Base-by-base conservation (phyloP, 2,797 vertebrate genomes). In the Micromesistius poutassou region DNA sequence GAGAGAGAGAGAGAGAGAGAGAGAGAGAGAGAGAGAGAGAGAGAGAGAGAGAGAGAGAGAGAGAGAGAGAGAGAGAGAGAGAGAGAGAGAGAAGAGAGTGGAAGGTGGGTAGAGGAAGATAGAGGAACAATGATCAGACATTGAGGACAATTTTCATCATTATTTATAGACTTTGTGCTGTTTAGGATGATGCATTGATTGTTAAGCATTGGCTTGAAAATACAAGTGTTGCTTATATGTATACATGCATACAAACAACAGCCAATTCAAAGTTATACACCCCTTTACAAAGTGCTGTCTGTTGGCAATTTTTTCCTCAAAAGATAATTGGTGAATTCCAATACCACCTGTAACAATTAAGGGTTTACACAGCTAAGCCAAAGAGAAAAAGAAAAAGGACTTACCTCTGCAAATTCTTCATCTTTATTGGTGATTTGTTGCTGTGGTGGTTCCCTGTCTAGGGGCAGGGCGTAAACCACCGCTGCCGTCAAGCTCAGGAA, bases 331-430 rank as follows among this genome's bases (percentile, higher is more conserved):
- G 12, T 46, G 16, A 16, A 46, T 10, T 14, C 42, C 42, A 40
- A 13, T 19, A 55, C 16, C 46, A 55, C 19, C 13, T 42, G 40
- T 42, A 13, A 16, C 19, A 28, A 66, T 25, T 28, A 66, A 66
- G 19, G 25, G 25, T 8, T 16, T 33, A 72, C 31, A 72, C 6
- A 38, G 19, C 22, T 38, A 28, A 73, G 31, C 71, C 30, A 38
- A 28, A 36, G 22, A 10, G 30, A 25, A 12, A 76, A 25, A 36
- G 7, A 25, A 76, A 76, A 0, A 75, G 66, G 71, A 84, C 86
- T 74, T 83, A 94, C 93, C 91, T 90, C 80, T 71, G 93, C 94
- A 33, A 93, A 79, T 1, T 13, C 10, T 19, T 91, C 85, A 50
- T 91, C 83, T 36, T 88, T 38, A 2, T 2, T 35, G n/a, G 78